Conservation (phyloP, 2,797 vertebrate genomes). For the Chloroceryle amazona region DNA sequence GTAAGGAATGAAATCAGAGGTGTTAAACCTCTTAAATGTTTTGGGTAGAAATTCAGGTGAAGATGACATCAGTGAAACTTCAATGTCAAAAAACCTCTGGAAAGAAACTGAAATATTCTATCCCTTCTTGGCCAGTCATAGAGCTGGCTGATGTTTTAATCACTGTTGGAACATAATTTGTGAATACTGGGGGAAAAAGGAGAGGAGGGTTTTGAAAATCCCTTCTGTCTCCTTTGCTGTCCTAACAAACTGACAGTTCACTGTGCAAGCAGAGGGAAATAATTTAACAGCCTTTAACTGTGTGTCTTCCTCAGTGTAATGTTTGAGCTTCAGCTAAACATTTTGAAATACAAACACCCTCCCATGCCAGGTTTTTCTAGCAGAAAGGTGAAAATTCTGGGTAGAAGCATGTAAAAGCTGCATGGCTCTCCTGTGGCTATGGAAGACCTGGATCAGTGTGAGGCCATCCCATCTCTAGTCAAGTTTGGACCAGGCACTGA, state of each 20-base stretch:
- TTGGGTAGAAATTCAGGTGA: background rate
- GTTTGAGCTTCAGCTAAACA: background rate
- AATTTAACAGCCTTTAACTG: background rate
- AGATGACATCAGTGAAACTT: background rate
- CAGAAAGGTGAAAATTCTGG: background rate
- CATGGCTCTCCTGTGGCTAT: accelerated
- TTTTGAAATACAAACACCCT: accelerated
- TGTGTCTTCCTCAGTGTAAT: background rate
- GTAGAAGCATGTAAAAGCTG: background rate
- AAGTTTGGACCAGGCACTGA: background rate
- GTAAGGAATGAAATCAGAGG: background rate
- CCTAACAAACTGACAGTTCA: background rate
- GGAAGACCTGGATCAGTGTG: background rate
- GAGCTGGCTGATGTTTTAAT: background rate
- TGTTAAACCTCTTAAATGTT: background rate
- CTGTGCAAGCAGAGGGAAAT: background rate
- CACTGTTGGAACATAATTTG: background rate
- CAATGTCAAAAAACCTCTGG: background rate
- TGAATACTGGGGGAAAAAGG: background rate
- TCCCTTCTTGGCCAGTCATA: background rate
- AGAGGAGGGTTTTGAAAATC: background rate
- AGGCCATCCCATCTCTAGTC: background rate
- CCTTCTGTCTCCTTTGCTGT: background rate
- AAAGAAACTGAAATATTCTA: background rate
- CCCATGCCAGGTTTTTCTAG: background rate